Evolutionary conservation across 2,113 vertebrate genomes (phyloP), one percentile per base, ranked within the genome.

Genomic region (Malurus cyaneus): DNA sequence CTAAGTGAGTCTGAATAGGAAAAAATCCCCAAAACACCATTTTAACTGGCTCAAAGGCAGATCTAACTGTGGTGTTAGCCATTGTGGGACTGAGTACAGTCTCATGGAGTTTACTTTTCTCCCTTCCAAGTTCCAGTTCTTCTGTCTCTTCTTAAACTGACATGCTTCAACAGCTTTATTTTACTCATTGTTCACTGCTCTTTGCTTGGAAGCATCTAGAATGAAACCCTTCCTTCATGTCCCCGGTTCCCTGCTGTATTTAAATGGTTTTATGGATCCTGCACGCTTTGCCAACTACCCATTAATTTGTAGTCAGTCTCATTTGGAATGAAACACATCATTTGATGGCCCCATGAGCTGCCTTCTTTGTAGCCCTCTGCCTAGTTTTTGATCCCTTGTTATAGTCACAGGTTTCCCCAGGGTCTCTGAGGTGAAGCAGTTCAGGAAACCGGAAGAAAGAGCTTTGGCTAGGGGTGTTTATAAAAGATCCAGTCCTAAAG

Each of bases 381-480:
- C 95, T 62, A 78, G 64, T 61, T 71, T 93, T 72, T 90, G 93
- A 92, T 80, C 81, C 50, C 36, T 80, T 1, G 1, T 23, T 80
- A 25, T 6, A 89, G 74, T 70, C 93, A 86, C 84, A 96, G 94
- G 91, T 86, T 78, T 54, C 52, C 56, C 47, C 64, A 19, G 90
- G 94, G 94, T 86, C 92, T 57, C 81, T 95, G 88, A 96, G 96
- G 95, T 97, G 94, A 97, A 94, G 64, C 78, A 64, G 86, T 92
- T 93, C 89, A 93, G 73, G 92, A 89, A 96, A 95, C 54, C 73
- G 90, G 96, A 96, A 97, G 93, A 91, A 96, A 86, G 81, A 84
- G 96, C 95, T 97, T 96, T 96, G 94, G 47, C 79, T 53, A 44
- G 84, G 41, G 69, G 42, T 94, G 90, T 96, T 96, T 92, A 94